A percentile compares a stretch with the other conserved stretches of the same genome.
These are phyloP conservation scores for Porphyrio hochstetteri DNA, from an alignment of 2,113 vertebrate genomes.

Conservation along the genomic window DNA sequence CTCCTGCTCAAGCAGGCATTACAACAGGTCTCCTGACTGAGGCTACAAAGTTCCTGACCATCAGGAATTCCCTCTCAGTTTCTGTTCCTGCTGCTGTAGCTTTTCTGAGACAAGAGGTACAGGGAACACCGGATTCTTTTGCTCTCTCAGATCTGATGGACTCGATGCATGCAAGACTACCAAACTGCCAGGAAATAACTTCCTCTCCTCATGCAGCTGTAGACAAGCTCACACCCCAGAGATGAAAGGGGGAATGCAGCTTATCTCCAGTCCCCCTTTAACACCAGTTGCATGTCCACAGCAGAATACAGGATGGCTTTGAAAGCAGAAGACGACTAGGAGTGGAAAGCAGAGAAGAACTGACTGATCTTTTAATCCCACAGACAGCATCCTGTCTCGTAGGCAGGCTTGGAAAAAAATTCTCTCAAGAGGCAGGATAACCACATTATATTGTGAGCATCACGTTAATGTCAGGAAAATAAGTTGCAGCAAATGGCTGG, in stretches of 20 bases:
- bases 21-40: not conserved
- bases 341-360: not conserved
- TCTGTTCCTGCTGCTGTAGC: not conserved
- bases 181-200: not conserved
- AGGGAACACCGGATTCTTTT: no score
- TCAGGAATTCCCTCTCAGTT: not conserved
- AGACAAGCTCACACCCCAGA: not conserved
- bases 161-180: not conserved
- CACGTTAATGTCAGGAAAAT: not conserved
- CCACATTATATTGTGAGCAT: accelerated
- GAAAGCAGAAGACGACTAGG: not conserved
- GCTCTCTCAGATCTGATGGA: not conserved
- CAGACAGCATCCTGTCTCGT: not conserved
- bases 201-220: not conserved
- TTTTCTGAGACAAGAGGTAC: not conserved
- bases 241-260: constrained; percentile 9
- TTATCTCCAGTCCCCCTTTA: not conserved
- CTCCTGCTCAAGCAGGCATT: not conserved
- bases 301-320: not conserved
- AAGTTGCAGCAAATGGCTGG: not conserved
- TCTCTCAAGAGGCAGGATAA: not conserved
- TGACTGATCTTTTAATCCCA: not conserved
- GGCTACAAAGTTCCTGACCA: not conserved
- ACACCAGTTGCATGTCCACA: not conserved
- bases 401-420: not conserved